Percentiles rank a stretch among this genome's conserved stretches.
These are phyloP conservation scores for Xestia rhomboidea DNA, from an alignment of 2,888 invertebrate species.

Conservation along the genomic window DNA sequence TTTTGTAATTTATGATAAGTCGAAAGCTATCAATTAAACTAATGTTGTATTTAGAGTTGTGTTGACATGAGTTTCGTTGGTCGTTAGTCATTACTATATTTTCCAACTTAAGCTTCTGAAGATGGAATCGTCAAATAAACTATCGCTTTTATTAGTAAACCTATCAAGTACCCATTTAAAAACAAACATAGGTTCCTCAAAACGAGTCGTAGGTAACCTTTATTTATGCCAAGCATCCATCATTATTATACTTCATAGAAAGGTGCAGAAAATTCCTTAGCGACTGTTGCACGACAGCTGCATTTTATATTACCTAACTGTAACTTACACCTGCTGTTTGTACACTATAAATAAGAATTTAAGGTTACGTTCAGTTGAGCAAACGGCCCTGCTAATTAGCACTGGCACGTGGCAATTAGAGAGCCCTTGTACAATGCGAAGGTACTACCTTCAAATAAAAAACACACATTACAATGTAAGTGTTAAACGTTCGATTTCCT, in stretches of 20 bases:
- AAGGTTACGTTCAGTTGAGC: constrained; percentile 65
- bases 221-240: constrained; percentile 25
- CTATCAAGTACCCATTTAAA: not conserved
- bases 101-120: not conserved
- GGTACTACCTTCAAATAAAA: constrained; percentile 40
- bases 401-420: constrained; percentile 67
- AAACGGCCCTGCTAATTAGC: constrained; percentile 60
- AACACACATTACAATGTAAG: constrained; percentile 47
- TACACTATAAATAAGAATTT: constrained; percentile 59
- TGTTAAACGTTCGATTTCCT: constrained; percentile 60
- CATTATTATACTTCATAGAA: constrained; percentile 47
- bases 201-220: constrained; percentile 27
- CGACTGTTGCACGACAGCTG: constrained; percentile 80
- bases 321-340: constrained; percentile 73
- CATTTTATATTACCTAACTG: constrained; percentile 61
- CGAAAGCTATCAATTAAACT: not conserved
- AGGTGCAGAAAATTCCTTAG: constrained; percentile 61
- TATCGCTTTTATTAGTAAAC: constrained; percentile 1
- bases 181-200: not conserved
- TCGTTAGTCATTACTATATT: not conserved
- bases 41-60: not conserved
- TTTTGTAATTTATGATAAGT: constrained; percentile 3
- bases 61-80: not conserved
- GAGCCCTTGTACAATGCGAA: constrained; percentile 67
- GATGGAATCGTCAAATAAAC: not conserved